These are phyloP conservation scores for Probaryconus sp. DNA, from an alignment of 1,140 invertebrate species.

Conservation along the genomic window DNA sequence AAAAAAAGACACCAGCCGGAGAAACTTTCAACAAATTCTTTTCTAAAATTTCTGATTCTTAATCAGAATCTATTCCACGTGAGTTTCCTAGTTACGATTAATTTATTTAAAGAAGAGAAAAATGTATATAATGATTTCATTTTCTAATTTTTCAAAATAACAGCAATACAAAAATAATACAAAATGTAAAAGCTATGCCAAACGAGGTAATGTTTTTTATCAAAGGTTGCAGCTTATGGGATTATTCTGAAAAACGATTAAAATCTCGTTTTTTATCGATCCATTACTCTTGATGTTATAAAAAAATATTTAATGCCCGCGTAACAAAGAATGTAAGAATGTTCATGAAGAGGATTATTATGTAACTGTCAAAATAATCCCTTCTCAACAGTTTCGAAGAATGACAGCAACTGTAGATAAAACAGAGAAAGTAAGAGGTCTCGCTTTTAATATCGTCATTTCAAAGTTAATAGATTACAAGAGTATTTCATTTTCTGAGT, in stretches of 20 bases:
- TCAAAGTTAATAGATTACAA: constrained; percentile 45
- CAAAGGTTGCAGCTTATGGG: too few species aligned
- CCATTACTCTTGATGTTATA: not conserved
- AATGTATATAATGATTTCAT: too few species aligned
- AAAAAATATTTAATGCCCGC: not conserved
- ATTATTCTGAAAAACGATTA: not conserved
- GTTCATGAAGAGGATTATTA: constrained; percentile 62
- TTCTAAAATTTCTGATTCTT: too few species aligned
- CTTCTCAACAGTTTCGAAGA: constrained; percentile 14
- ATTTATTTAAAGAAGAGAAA: too few species aligned
- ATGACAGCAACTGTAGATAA: constrained; percentile 31
- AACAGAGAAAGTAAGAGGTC: constrained; percentile 13
- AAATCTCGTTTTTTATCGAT: constrained; percentile 1
- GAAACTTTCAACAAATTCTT: constrained; percentile 8
- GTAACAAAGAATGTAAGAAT: constrained; percentile 9
- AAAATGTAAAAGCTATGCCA: too few species aligned
- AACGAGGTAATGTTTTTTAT: too few species aligned
- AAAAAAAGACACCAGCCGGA: constrained; percentile 5
- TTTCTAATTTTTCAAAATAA: too few species aligned
- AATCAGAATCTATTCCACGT: too few species aligned
- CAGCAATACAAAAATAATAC: too few species aligned
- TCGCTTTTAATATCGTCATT: constrained; percentile 13
- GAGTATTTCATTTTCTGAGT: constrained; percentile 58
- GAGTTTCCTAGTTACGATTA: too few species aligned
- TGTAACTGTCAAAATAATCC: constrained; percentile 62